Evolutionary conservation across 1,140 invertebrate genomes (phyloP).

Genomic region (Hyles vespertilio): DNA sequence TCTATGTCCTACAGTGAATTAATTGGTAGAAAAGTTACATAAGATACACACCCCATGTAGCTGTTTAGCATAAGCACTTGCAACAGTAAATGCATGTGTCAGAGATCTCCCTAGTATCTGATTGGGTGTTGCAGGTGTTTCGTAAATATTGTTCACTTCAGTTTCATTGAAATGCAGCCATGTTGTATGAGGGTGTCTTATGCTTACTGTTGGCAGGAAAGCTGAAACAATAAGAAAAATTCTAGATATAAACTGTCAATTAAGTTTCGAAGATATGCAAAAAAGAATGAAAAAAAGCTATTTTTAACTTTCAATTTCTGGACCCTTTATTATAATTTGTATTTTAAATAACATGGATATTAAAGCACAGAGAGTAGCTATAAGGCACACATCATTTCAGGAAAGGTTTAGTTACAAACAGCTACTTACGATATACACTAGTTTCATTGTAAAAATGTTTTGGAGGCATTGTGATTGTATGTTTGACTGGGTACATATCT

Average conservation of each 20-base stretch:
- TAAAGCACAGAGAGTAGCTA: background rate
- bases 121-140: slow-evolving; percentile 78
- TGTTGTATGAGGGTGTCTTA: slow-evolving; percentile 83
- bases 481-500: slow-evolving; percentile 82
- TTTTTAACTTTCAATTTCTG: too few species aligned
- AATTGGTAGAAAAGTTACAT: too few species aligned
- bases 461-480: slow-evolving; percentile 80
- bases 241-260: too few species aligned
- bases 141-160: slow-evolving; percentile 81
- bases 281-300: too few species aligned
- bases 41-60: slow-evolving; percentile 79
- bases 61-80: slow-evolving; percentile 82
- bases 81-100: slow-evolving; percentile 83
- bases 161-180: slow-evolving; percentile 81
- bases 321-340: too few species aligned
- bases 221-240: slow-evolving; percentile 69
- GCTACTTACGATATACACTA: slow-evolving; percentile 83
- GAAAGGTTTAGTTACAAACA: background rate
- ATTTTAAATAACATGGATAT: background rate
- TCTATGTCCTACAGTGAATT: too few species aligned
- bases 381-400: background rate
- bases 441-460: slow-evolving; percentile 79
- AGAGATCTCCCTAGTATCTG: slow-evolving; percentile 83
- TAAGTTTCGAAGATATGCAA: too few species aligned
- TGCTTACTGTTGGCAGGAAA: slow-evolving; percentile 58